A percentile compares a stretch with the other conserved stretches of the same genome.
phyloP scores from a whole-genome alignment of 2,113 vertebrate species.

The Gymnobelideus leadbeateri region DNA sequence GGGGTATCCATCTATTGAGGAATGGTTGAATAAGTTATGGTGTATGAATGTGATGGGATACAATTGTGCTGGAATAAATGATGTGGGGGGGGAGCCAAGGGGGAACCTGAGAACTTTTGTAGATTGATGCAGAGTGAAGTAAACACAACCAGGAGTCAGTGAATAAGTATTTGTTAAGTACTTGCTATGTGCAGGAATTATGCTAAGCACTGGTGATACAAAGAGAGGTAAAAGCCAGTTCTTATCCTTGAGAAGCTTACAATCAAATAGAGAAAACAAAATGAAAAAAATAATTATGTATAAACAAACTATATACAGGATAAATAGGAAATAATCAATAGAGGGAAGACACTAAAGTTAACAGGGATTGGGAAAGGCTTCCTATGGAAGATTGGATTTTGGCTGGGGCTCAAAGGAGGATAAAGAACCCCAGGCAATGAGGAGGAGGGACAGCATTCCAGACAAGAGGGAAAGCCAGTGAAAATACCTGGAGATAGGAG shows the following conservation, averaged over 20 bases:
- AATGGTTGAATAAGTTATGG: not conserved
- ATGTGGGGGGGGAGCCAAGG: not conserved
- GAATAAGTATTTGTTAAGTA: not conserved
- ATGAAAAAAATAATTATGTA: not conserved
- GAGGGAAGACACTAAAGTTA: not conserved
- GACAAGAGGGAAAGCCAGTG: not conserved
- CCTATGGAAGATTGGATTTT: not conserved
- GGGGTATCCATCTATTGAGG: not conserved
- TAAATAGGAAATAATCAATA: not conserved
- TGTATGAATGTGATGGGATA: not conserved
- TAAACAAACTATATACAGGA: not conserved
- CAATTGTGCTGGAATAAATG: not conserved
- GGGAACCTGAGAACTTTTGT: not conserved
- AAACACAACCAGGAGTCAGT: not conserved
- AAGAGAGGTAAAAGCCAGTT: not conserved
- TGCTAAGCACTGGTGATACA: not conserved
- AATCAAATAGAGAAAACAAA: not conserved
- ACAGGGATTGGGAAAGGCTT: not conserved
- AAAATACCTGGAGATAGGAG: not conserved
- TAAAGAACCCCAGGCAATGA: not conserved
- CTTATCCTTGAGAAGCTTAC: not conserved
- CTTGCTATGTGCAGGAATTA: not conserved
- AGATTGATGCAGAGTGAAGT: not conserved
- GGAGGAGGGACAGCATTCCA: not conserved
- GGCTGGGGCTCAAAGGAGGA: not conserved